These are phyloP conservation scores for Ctenochaetus hawaiiensis DNA, from an alignment of 2,797 vertebrate species.

Conservation along the genomic window DNA sequence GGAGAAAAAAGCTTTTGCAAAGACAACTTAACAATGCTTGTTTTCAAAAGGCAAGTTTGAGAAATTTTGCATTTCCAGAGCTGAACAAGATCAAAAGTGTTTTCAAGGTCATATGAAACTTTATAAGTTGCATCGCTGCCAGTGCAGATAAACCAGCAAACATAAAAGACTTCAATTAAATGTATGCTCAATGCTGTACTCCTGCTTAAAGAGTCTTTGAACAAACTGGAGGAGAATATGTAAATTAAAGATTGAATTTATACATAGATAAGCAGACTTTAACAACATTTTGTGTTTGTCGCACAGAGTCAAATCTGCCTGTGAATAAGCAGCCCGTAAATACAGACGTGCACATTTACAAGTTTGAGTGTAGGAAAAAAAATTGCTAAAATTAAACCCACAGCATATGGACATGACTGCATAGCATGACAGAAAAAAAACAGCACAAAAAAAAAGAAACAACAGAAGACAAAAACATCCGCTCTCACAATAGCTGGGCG, in stretches of 20 bases:
- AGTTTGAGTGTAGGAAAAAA: neutral
- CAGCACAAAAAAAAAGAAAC: neutral
- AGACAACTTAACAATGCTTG: slow-evolving; percentile 17
- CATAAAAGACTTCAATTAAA: slow-evolving; percentile 61
- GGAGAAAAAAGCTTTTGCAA: neutral
- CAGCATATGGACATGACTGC: neutral
- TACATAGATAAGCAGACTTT: slow-evolving; percentile 38
- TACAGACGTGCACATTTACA: neutral
- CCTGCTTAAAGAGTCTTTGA: slow-evolving; percentile 51
- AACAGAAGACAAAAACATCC: slow-evolving; percentile 41
- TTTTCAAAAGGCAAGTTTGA: slow-evolving; percentile 17
- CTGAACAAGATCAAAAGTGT: slow-evolving; percentile 39
- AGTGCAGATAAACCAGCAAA: slow-evolving; percentile 42
- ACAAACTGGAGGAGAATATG: slow-evolving; percentile 43
- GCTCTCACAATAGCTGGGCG: slow-evolving; percentile 31
- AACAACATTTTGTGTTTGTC: neutral
- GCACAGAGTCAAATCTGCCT: neutral
- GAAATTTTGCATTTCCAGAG: slow-evolving; percentile 47
- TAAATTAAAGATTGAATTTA: slow-evolving; percentile 40
- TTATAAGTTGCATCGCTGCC: slow-evolving; percentile 30
- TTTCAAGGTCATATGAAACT: slow-evolving; percentile 52
- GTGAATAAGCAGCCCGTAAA: neutral
- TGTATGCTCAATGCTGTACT: slow-evolving; percentile 25
- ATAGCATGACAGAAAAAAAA: slow-evolving; percentile 2
- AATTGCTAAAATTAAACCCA: slow-evolving; percentile 27